phyloP scores from a whole-genome alignment of 35 echinoderm and acorn worm species.

The Apostichopus parvimensis region DNA sequence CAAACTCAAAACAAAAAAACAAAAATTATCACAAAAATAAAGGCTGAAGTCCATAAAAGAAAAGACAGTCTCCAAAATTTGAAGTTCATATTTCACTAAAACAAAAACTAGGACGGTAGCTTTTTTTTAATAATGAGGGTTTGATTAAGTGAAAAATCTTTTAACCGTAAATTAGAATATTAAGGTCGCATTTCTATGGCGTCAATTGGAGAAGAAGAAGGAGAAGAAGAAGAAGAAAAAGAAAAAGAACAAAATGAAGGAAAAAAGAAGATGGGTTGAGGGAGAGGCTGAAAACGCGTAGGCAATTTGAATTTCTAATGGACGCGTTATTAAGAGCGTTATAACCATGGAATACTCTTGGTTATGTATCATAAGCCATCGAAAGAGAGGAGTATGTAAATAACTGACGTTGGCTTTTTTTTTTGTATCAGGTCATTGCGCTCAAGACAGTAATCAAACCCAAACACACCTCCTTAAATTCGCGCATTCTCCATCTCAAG shows the following conservation, averaged over 20 bases:
- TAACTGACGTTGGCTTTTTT: background rate
- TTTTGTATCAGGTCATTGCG: background rate
- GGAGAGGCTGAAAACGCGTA: background rate
- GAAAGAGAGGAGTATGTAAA: background rate
- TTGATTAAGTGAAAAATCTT: conserved; percentile 5
- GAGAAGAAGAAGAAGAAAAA: background rate
- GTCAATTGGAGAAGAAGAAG: background rate
- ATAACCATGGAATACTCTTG: background rate
- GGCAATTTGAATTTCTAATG: background rate
- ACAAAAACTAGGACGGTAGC: background rate
- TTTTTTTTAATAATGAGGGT: background rate
- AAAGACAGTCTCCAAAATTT: background rate
- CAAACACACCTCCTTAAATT: background rate
- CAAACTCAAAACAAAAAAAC: background rate
- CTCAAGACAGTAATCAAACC: background rate
- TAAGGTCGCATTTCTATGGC: background rate
- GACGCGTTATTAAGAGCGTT: background rate
- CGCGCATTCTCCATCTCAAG: background rate
- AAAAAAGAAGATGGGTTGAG: background rate
- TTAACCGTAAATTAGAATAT: background rate
- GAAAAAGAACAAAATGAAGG: background rate
- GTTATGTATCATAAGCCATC: background rate
- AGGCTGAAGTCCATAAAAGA: background rate
- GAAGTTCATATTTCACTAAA: background rate
- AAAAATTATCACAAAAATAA: background rate